phyloP scores from a whole-genome alignment of 2,113 vertebrate genomes.

The Lasiurus borealis region DNA sequence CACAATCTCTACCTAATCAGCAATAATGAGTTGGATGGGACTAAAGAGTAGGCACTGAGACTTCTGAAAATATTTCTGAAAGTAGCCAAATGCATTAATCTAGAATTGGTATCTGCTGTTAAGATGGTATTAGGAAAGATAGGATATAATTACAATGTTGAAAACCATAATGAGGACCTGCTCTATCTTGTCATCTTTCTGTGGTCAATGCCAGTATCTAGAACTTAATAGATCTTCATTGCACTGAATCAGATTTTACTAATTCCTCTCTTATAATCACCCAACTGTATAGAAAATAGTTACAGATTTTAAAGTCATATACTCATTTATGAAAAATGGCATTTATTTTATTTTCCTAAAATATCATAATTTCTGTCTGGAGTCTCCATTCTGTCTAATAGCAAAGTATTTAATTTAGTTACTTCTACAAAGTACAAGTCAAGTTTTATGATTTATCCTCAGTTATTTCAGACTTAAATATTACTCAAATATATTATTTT shows the following conservation, averaged over 20 bases:
- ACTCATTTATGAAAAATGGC: background rate
- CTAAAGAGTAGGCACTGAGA: background rate
- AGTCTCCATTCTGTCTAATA: background rate
- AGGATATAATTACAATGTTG: background rate
- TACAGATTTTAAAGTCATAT: background rate
- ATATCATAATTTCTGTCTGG: background rate
- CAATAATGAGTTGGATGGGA: background rate
- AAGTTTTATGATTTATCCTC: background rate
- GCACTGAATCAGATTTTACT: background rate
- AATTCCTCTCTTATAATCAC: background rate
- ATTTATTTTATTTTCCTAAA: constrained; percentile 47
- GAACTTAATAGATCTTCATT: background rate
- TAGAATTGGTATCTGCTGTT: background rate
- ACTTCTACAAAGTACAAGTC: background rate
- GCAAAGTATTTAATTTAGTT: constrained; percentile 47
- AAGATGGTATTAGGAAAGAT: background rate
- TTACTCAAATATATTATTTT: background rate
- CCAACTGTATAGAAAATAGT: background rate
- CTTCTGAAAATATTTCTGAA: background rate
- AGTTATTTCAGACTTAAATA: constrained; percentile 9
- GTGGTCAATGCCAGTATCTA: background rate
- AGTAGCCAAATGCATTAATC: background rate
- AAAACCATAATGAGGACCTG: background rate
- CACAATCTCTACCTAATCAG: background rate
- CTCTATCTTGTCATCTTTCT: background rate